Evolutionary conservation across 2,113 vertebrate species (phyloP), one percentile per base, ranked within the genome.

Genomic region (Hemichromis elongatus): DNA sequence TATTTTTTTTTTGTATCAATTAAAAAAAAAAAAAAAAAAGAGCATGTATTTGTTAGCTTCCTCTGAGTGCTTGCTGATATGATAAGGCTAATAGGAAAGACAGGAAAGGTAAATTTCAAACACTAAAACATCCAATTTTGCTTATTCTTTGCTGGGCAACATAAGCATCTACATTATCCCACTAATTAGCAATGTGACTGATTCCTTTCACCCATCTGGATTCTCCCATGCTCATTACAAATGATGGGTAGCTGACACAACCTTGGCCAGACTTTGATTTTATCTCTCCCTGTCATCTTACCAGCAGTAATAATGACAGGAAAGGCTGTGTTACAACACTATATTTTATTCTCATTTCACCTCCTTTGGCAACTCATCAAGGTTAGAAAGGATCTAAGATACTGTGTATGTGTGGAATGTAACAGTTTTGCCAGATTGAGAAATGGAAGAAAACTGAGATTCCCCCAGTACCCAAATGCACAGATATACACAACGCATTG

Each of bases 291-390:
- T 59, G 61, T 83, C 81, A 77, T 89, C 79, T 80, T 40, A 2
- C 13, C 5, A 84, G 84, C n/a, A 79, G 82, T 87, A 80, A 87
- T 86, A 86, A 84, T 63, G 80, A 90, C 85, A 63, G 77, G 80
- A 87, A 82, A 80, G 88, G 77, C 45, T 54, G 77, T 11, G 21
- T 84, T 88, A 86, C 42, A 45, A 78, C 75, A 77, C 81, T 83
- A 86, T 73, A 45, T 87, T 88, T 90, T 92, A 88, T 90, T 90
- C 85, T 88, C 83, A 83, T 88, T 83, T 63, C 28, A 80, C 12
- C 82, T 59, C 26, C 26, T 79, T 63, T 90, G 86, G 80, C 90
- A 81, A 84, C 77, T 85, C 75, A 85, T 90, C 87, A 35, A 66
- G 89, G 50, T 11, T 28, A 59, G 81, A 53, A 18, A 30, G 77